A percentile compares a stretch with the other conserved stretches of the same genome.
Conservation (phyloP, 2,888 invertebrate genomes). For the Cephonodes hylas region DNA sequence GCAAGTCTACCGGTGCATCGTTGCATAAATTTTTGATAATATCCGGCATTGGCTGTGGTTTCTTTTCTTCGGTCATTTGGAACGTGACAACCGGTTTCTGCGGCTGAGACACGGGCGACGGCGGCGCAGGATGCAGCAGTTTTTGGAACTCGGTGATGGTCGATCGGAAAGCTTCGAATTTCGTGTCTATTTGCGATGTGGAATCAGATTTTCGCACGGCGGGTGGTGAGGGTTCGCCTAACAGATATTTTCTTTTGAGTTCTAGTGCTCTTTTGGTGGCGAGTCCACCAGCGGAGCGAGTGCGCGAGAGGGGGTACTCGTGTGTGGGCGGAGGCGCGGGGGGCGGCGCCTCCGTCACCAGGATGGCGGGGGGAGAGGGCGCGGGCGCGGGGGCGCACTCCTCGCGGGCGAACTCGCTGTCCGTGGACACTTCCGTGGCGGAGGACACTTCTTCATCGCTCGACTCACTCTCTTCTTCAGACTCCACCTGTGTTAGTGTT, state of each 20-base stretch:
- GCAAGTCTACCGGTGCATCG: conserved; percentile 65
- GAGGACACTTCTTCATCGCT: conserved; percentile 90
- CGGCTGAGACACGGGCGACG: conserved; percentile 39
- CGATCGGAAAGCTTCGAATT: conserved; percentile 90
- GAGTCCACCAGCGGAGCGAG: conserved; percentile 92
- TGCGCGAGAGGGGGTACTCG: conserved; percentile 90
- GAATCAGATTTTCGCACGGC: conserved; percentile 91
- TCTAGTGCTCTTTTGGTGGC: conserved; percentile 93
- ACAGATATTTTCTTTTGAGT: conserved; percentile 90
- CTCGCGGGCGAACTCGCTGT: conserved; percentile 95
- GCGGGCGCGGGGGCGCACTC: conserved; percentile 85
- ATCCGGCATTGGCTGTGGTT: conserved; percentile 82
- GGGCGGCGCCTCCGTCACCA: conserved; percentile 89
- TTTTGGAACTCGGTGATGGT: conserved; percentile 95
- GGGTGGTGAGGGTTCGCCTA: conserved; percentile 86
- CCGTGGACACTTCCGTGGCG: conserved; percentile 95
- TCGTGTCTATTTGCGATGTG: conserved; percentile 91
- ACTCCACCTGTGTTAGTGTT: conserved; percentile 63
- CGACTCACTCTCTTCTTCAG: conserved; percentile 81
- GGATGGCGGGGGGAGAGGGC: conserved; percentile 88
- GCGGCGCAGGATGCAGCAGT: conserved; percentile 88
- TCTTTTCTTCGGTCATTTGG: conserved; percentile 58
- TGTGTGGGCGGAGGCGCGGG: conserved; percentile 83
- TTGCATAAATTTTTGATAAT: conserved; percentile 75
- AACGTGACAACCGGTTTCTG: conserved; percentile 51